Base-by-base conservation (phyloP, 2,888 invertebrate species). In the Mantis religiosa region DNA sequence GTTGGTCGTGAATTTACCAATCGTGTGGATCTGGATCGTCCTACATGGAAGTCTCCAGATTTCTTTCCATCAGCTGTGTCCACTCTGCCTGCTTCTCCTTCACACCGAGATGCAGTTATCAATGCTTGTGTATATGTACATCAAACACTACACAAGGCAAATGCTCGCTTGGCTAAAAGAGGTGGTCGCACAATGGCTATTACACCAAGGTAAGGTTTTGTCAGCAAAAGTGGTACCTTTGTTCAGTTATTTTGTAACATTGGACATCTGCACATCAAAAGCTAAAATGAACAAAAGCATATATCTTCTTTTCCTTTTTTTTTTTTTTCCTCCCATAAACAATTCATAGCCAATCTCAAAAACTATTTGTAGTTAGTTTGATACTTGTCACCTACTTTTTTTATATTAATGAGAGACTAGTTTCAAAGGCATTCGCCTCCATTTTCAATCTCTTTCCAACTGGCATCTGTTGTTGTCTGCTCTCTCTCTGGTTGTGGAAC, bases 91-190 rank as follows among this genome's bases (percentile, higher is more conserved):
- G 93, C 96, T 2, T 95, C 96, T 47, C 97, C 98, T 7, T 94
- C 95, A 14, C 98, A 99, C 93, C 95, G 99, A 88, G 98, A 98
- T 92, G 99, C 99, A 28, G 98, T 99, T n/a, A 98, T 99, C 92
- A 99, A 99, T 94, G 98, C 99, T 0, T 98, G 98, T 93, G 99
- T 99, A 27, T 99, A 98, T 93, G 99, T 99, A 47, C 99, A 99
- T 93, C 98, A 98, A 94, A 99, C 99, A 0, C 94, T 99, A 90
- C 98, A 99, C 93, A 97, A 97, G 92, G 99, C 99, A 87, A 99
- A 99, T 93, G 95, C 97, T 0, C 95, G 98, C 88, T 95, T 99
- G 88, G 96, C 96, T 9, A 99, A 98, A 93, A 95, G 99, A 85
- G 99, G 99, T 82, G 97, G 98, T 90, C 95, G 99, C 90, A 98